A percentile compares a stretch with the other conserved stretches of the same genome.
These are phyloP conservation scores for Nixonia krombeini DNA, from an alignment of 1,140 invertebrate species.

Conservation along the genomic window DNA sequence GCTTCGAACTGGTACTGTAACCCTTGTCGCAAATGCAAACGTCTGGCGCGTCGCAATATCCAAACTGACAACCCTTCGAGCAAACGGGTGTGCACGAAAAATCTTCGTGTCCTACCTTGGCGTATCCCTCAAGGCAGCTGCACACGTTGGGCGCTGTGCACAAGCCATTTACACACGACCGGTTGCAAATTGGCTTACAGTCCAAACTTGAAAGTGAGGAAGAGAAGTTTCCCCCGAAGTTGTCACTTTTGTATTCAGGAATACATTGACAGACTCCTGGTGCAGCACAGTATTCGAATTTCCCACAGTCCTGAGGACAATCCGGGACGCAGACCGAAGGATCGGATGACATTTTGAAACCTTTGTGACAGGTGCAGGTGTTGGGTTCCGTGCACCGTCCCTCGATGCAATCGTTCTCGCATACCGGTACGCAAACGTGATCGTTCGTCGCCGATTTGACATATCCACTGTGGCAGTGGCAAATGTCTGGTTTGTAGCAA, in stretches of 20 bases:
- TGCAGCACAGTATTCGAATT: too few species aligned
- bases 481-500: conserved; percentile 69
- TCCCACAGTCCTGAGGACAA: too few species aligned
- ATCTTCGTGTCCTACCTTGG: not conserved
- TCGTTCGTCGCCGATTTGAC: not conserved
- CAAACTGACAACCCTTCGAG: conserved; percentile 7
- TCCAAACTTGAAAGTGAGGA: too few species aligned
- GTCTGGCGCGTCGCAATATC: conserved; percentile 35
- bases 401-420: conserved; percentile 27
- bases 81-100: conserved; percentile 3
- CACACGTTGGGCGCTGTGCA: conserved; percentile 76
- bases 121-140: conserved; percentile 54
- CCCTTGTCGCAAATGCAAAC: conserved; percentile 28
- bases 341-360: too few species aligned
- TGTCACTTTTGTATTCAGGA: too few species aligned
- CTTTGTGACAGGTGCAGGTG: conserved; percentile 22
- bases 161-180: conserved; percentile 10
- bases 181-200: conserved; percentile 10
- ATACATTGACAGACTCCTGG: too few species aligned
- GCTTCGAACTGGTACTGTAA: not conserved
- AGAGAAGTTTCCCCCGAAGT: too few species aligned
- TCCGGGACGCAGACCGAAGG: too few species aligned
- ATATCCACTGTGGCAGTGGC: conserved; percentile 61
- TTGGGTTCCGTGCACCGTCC: conserved; percentile 23
- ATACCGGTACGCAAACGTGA: conserved; percentile 32